phyloP scores from a whole-genome alignment of 1,140 invertebrate species.

The Drosophila bipectinata region DNA sequence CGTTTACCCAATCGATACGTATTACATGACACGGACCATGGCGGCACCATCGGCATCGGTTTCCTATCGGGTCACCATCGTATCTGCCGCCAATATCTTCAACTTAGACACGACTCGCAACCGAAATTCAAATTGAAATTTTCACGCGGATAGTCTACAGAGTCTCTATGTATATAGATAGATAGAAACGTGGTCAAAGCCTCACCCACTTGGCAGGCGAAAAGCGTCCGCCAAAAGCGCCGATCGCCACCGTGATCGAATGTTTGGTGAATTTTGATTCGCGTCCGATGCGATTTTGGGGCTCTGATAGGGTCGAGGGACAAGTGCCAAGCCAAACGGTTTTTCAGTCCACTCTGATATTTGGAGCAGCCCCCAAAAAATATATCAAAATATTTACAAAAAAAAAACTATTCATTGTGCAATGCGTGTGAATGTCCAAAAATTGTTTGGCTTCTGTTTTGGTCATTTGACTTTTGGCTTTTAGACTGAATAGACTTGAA shows the following conservation, averaged over 20 bases:
- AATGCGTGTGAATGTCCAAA: constrained; percentile 16
- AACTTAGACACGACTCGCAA: constrained; percentile 64
- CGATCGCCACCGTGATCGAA: constrained; percentile 36
- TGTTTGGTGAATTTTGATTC: constrained; percentile 66
- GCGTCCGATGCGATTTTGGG: constrained; percentile 54
- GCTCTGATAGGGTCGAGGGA: constrained; percentile 50
- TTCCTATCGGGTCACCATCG: constrained; percentile 27
- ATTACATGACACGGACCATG: constrained; percentile 48
- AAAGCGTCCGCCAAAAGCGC: constrained; percentile 57
- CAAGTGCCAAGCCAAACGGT: constrained; percentile 22
- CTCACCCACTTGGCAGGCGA: constrained; percentile 61
- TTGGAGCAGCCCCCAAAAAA: constrained; percentile 53
- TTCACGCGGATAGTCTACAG: constrained; percentile 36
- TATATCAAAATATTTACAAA: constrained; percentile 17
- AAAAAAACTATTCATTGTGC: constrained; percentile 30
- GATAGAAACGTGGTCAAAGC: constrained; percentile 57
- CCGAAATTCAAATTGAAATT: constrained; percentile 59
- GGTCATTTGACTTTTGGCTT: constrained; percentile 18
- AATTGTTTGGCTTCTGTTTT: constrained; percentile 29
- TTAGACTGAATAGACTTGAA: constrained; percentile 1
- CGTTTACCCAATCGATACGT: constrained; percentile 66
- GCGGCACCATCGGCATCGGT: constrained; percentile 14
- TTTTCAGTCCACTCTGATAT: constrained; percentile 52
- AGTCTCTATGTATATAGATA: neutral
- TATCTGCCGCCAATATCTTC: constrained; percentile 33